Evolutionary conservation across 2,797 vertebrate species (phyloP).

Genomic region (Eulemur rubriventer): DNA sequence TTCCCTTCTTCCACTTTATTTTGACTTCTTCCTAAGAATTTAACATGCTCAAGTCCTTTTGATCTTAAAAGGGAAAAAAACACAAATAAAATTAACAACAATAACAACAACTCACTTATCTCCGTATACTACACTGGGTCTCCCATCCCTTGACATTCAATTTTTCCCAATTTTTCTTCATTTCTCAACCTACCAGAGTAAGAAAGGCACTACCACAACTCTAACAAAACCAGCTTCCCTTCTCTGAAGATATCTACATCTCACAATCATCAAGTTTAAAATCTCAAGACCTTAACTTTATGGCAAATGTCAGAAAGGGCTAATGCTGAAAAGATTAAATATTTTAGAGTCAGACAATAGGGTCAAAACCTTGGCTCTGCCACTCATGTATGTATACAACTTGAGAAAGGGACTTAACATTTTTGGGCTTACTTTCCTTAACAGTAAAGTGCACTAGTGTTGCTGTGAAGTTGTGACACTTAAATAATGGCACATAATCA

Average conservation of each 20-base stretch:
- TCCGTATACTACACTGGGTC: fast-evolving
- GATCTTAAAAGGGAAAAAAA: neutral
- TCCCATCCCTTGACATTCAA: neutral
- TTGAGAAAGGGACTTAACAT: neutral
- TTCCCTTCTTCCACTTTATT: neutral
- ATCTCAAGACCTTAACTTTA: neutral
- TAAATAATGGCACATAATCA: neutral
- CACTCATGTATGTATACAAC: neutral
- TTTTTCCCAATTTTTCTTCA: neutral
- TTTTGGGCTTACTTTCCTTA: neutral
- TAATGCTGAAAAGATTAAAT: neutral
- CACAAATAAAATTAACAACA: neutral
- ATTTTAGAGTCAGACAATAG: neutral
- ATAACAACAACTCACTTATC: neutral
- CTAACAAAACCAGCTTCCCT: neutral
- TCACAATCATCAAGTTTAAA: neutral
- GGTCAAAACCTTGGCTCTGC: neutral
- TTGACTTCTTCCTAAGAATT: neutral
- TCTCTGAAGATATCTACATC: neutral
- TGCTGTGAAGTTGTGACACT: neutral
- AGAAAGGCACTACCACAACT: neutral
- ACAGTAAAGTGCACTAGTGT: neutral
- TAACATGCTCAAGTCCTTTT: neutral
- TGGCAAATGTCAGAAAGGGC: neutral
- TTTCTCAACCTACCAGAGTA: neutral